Conservation (phyloP, 2,888 invertebrate genomes). For the Romanomermis culicivorax region DNA sequence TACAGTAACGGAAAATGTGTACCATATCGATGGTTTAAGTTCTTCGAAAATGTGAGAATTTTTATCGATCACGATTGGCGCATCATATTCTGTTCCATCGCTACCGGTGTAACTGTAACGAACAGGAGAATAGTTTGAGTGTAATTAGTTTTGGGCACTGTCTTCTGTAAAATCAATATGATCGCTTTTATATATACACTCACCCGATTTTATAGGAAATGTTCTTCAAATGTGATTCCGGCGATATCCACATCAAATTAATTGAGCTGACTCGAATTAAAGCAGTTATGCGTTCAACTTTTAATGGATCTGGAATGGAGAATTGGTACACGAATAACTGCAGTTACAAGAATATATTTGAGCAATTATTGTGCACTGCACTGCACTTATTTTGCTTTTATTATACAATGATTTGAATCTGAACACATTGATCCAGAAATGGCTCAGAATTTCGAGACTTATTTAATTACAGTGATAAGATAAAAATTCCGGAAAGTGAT, state of each 20-base stretch:
- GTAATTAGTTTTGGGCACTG: neutral
- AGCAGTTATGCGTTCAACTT: neutral
- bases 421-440: too few relatives aligned
- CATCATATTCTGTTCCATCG: neutral
- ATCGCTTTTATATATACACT: neutral
- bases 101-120: slow-evolving; percentile 6
- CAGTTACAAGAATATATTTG: too few relatives aligned
- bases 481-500: neutral
- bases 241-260: slow-evolving; percentile 3
- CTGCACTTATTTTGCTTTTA: too few relatives aligned
- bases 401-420: too few relatives aligned
- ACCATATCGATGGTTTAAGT: slow-evolving; percentile 6
- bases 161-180: neutral
- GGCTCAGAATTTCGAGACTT: too few relatives aligned
- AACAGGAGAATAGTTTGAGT: neutral
- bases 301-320: slow-evolving; percentile 5
- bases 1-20: slow-evolving; percentile 6
- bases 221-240: neutral
- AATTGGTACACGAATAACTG: too few relatives aligned
- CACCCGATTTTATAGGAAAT: neutral
- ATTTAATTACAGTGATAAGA: too few relatives aligned
- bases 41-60: neutral
- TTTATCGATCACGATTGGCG: neutral
- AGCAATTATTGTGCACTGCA: too few relatives aligned
- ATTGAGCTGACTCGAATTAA: neutral